Base-by-base conservation (phyloP, 2,113 vertebrate species). In the Colistium nudipinnis region DNA sequence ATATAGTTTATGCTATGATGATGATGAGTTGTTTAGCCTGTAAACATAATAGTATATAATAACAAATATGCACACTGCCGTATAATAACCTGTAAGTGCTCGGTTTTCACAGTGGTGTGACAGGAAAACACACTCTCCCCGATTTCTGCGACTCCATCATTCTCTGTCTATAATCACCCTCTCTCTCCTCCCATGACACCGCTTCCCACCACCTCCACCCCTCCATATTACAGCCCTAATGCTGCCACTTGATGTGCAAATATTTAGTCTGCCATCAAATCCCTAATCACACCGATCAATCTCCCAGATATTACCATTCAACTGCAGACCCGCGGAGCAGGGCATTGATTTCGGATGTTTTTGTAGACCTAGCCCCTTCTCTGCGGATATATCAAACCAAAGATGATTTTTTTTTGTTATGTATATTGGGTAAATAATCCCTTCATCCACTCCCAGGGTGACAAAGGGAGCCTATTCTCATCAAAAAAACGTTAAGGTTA, bases 221-320 rank as follows among this genome's bases (percentile, higher is more conserved):
- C 64, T 85, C 88, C 80, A 83, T 89, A 90, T 80, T 68, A 74
- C 55, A 64, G 57, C 66, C 45, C 62, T 88, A 84, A 88, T 84
- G 47, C 82, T 70, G 62, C 74, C 85, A 75, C 67, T 81, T 87
- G 74, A 72, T 82, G 79, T 83, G 84, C 88, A 93, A 91, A 93
- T 92, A 92, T 91, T 90, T 85, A 91, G 82, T 82, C 77, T 84
- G 79, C 81, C 19, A 33, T 78, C 79, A 77, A 88, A 89, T 85
- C 87, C 77, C 54, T 65, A 74, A 86, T 87, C 80, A 78, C 65
- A 62, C 74, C 47, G 74, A 90, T 87, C 83, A 86, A 86, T 92
- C 76, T 80, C 25, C 7, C 64, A 60, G 77, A 86, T 91, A 91
- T 92, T 86, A 83, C 78, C 63, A 17, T 51, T 82, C 69, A 65